Conservation (phyloP, 1,140 invertebrate species). For the Agrypnia vestita region DNA sequence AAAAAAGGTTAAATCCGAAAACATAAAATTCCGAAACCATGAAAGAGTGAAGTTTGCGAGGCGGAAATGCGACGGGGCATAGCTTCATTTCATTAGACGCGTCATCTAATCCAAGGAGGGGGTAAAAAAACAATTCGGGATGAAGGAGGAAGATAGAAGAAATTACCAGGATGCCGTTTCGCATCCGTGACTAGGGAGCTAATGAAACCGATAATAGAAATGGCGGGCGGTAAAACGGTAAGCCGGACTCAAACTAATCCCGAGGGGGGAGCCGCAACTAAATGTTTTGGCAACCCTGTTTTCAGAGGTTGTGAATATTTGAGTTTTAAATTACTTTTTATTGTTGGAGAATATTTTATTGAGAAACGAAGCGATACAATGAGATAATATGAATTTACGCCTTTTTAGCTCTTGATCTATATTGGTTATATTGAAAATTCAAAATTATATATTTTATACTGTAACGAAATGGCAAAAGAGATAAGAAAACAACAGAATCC, state of each 20-base stretch:
- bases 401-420: no score
- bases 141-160: slow-evolving; percentile 28
- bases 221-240: slow-evolving; percentile 17
- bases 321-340: no score
- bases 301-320: slow-evolving; percentile 3
- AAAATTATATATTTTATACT: no score
- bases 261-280: neutral
- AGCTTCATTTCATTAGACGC: slow-evolving; percentile 26
- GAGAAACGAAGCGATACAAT: no score
- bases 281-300: slow-evolving; percentile 42
- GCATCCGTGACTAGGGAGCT: slow-evolving; percentile 25
- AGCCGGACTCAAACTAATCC: neutral
- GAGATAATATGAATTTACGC: no score
- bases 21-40: neutral
- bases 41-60: neutral
- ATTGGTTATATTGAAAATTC: no score
- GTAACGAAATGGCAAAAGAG: no score
- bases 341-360: no score
- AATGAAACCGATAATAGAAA: slow-evolving; percentile 44
- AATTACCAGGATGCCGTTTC: slow-evolving; percentile 38
- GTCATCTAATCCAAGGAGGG: slow-evolving; percentile 18
- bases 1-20: no score
- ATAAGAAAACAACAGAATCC: no score
- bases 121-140: slow-evolving; percentile 20
- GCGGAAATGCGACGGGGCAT: neutral